Base-by-base conservation (phyloP, 2,797 vertebrate species). In the Selene dorsalis region DNA sequence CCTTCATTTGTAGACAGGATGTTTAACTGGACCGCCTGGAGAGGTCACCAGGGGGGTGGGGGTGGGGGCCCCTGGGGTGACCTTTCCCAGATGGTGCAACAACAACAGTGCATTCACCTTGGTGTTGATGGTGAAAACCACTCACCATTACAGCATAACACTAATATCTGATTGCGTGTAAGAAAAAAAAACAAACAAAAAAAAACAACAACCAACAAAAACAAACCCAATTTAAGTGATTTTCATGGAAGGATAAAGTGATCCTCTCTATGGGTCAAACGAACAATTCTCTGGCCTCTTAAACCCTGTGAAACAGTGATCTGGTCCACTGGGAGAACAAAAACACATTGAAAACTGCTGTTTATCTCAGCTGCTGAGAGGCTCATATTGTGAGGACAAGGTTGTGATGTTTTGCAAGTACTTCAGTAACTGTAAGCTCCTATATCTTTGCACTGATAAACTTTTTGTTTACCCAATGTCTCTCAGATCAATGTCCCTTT, bases 1-100 rank as follows among this genome's bases (percentile, higher is more conserved):
- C 70, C 82, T 69, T 87, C 82, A 84, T 91, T 90, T 92, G 84
- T 79, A 57, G 84, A 90, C 88, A 89, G 89, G 86, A 91, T 91
- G 89, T 91, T 87, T 90, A 86, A 88, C 82, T 4, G 48, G 79
- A 83, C 82, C 20, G 18, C 87, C 65, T 83, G 79, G 84, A 83
- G 75, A 86, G 86, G 87, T 86, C 78, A 74, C 70, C 5, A 2
- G 67, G 43, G 55, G 32, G 32, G 32, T 9, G 32, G 32, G 32
- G 32, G 32, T 30, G 75, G 73, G 73, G 59, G 63, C 65, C 55
- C 70, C 57, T 9, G 3, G 64, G 67, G 66, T 60, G 74, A 83
- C 79, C 85, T 80, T 77, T 38, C 77, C 79, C 83, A 87, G 86
- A 88, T 91, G 90, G 76, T 52, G 86, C 50, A 67, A 64, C 50